Conservation (phyloP, 64 coral and sea anemone species). For the Pachyseris speciosa region DNA sequence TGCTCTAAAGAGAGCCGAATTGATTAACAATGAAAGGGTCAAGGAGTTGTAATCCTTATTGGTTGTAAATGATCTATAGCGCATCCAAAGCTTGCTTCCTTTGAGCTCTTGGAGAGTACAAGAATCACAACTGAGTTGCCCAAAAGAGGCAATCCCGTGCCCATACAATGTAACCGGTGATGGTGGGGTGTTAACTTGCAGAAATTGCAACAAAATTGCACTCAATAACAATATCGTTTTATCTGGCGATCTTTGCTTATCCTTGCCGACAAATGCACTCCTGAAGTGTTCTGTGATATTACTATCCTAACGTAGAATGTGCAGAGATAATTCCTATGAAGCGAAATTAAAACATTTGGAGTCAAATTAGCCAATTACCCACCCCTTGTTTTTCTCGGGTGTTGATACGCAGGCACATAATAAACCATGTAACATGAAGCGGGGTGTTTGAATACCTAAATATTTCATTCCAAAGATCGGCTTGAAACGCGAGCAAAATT, state of each 20-base stretch:
- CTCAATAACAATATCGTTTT: not conserved
- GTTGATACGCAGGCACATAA: not conserved
- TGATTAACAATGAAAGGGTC: constrained; percentile 30
- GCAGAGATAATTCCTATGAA: not conserved
- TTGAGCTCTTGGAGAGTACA: not conserved
- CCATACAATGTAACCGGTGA: not conserved
- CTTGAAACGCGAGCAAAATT: not conserved
- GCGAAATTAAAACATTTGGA: not conserved
- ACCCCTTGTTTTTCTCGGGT: not conserved
- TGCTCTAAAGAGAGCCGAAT: constrained; percentile 6
- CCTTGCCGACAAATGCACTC: not conserved
- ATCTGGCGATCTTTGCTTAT: constrained; percentile 1
- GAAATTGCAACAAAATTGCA: not conserved
- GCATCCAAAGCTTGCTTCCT: not conserved
- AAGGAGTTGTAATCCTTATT: constrained; percentile 18
- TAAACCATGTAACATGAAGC: not conserved
- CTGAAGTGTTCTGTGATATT: not conserved
- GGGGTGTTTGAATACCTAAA: not conserved
- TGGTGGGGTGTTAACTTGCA: not conserved
- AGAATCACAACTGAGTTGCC: not conserved
- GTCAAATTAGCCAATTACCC: constrained; percentile 7
- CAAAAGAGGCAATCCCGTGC: not conserved
- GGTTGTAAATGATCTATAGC: not conserved
- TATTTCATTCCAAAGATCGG: not conserved
- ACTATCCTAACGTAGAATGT: not conserved